Percentiles rank a stretch among this genome's conserved stretches.
phyloP scores from a whole-genome alignment of 2,888 invertebrate genomes.

The Cheilosia pagana region DNA sequence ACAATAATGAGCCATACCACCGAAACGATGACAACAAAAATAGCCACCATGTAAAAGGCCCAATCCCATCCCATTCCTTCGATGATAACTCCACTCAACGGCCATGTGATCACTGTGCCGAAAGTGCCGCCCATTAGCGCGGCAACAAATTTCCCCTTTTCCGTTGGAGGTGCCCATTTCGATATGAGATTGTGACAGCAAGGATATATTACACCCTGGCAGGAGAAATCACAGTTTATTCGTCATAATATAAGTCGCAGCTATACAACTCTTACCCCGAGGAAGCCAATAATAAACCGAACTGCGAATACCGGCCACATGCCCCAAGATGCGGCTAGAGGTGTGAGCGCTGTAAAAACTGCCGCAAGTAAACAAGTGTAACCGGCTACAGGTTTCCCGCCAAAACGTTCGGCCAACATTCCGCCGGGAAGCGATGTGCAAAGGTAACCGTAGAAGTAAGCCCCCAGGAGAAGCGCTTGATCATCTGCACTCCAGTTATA shows the following conservation, averaged over 20 bases:
- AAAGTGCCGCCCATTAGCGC: slow-evolving; percentile 90
- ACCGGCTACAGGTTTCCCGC: slow-evolving; percentile 87
- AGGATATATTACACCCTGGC: slow-evolving; percentile 87
- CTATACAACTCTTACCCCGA: slow-evolving; percentile 85
- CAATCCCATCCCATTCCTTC: slow-evolving; percentile 87
- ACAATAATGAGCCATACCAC: slow-evolving; percentile 87
- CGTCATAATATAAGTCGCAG: background rate
- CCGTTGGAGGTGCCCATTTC: slow-evolving; percentile 90
- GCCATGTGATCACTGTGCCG: slow-evolving; percentile 88
- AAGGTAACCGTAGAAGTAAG: slow-evolving; percentile 89
- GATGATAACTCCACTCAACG: slow-evolving; percentile 87
- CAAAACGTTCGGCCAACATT: slow-evolving; percentile 87
- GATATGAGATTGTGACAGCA: slow-evolving; percentile 87
- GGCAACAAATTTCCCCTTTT: slow-evolving; percentile 89
- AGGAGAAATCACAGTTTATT: slow-evolving; percentile 19
- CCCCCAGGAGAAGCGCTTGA: slow-evolving; percentile 87
- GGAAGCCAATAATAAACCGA: slow-evolving; percentile 86
- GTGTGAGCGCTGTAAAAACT: slow-evolving; percentile 86
- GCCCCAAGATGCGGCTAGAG: slow-evolving; percentile 85
- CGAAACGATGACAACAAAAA: slow-evolving; percentile 85
- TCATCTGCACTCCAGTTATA: slow-evolving; percentile 86
- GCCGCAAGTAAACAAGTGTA: slow-evolving; percentile 84
- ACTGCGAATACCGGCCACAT: slow-evolving; percentile 85
- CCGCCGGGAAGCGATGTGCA: slow-evolving; percentile 87
- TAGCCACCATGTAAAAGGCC: slow-evolving; percentile 87